A percentile compares a stretch with the other conserved stretches of the same genome.
Conservation (phyloP, 2,113 vertebrate species). For the Colaptes auratus region DNA sequence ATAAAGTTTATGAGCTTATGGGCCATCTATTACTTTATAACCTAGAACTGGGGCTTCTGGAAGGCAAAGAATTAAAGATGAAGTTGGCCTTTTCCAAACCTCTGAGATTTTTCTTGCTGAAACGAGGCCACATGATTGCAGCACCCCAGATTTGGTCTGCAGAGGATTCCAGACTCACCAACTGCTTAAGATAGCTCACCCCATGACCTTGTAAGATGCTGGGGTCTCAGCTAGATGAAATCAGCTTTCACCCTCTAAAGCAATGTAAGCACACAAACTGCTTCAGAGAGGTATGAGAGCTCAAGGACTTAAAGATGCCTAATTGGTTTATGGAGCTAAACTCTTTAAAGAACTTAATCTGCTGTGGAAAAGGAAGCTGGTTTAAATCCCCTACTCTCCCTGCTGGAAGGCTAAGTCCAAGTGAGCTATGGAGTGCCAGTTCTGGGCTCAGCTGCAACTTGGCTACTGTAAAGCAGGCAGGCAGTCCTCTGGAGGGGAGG, state of each 20-base stretch:
- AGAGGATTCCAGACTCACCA: background rate
- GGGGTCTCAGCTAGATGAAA: background rate
- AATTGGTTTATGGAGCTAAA: conserved; percentile 60
- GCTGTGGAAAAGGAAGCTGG: conserved; percentile 34
- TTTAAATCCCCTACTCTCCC: background rate
- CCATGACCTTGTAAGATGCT: background rate
- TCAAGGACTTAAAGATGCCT: conserved; percentile 22
- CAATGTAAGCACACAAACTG: background rate
- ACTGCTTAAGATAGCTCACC: background rate
- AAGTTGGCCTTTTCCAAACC: background rate
- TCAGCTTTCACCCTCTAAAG: background rate
- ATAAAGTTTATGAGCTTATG: background rate
- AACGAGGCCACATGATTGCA: accelerated
- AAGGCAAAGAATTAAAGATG: background rate
- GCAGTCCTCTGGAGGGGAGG: background rate
- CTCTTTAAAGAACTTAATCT: conserved; percentile 45
- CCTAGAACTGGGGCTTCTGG: background rate
- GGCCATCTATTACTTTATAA: background rate
- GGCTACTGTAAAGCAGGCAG: background rate
- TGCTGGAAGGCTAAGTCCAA: background rate
- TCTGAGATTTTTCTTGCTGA: background rate
- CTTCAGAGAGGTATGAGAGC: background rate
- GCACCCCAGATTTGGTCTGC: background rate
- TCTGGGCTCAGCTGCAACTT: background rate
- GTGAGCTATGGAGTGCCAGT: background rate